Evolutionary conservation across 2,113 vertebrate species (phyloP), one percentile per base, ranked within the genome.

Genomic region (Mus spicilegus): DNA sequence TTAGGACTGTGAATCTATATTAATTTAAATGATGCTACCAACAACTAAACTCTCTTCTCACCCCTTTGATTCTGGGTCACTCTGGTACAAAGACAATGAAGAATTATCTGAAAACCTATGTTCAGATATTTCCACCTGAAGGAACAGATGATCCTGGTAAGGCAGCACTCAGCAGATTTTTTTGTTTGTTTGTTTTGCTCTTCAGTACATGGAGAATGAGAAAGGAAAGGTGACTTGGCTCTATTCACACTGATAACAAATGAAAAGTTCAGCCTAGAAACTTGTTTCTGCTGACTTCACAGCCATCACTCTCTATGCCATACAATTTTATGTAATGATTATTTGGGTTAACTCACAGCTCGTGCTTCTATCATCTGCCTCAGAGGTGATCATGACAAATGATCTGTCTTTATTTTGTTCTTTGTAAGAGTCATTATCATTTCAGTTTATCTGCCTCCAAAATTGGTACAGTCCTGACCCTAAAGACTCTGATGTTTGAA

Each of bases 371-470:
- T 85, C 72, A 72, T 81, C 72, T 96, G 76, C 58, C 82, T 95
- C 70, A 54, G 49, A 92, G 49, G 58, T 28, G 22, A 54, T 73
- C 76, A 77, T 87, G 94, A 95, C 91, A 92, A 95, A 82, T 61
- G 86, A 84, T 84, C 67, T 56, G 22, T 95, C 92, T 89, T 95
- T 70, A 92, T 96, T 95, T 65, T 90, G 61, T 87, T 11, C 12
- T 82, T 96, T 78, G 75, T 42, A 54, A 89, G 85, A 69, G 28
- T 80, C 93, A 87, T 89, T 89, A 94, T 94, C 80, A 76, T 91
- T 90, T 96, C 97, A 96, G 95, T 97, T 95, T 96, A 67, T 95
- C 92, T 95, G 73, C 72, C 82, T 96, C 78, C 93, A 56, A 97
- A 97, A 85, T 81, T 87, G 96, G 95, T 94, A 89, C n/a, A 96